Percentiles rank a stretch among this genome's conserved stretches.
phyloP scores from a whole-genome alignment of 2,797 vertebrate species.

The Rhynchotus rufescens region DNA sequence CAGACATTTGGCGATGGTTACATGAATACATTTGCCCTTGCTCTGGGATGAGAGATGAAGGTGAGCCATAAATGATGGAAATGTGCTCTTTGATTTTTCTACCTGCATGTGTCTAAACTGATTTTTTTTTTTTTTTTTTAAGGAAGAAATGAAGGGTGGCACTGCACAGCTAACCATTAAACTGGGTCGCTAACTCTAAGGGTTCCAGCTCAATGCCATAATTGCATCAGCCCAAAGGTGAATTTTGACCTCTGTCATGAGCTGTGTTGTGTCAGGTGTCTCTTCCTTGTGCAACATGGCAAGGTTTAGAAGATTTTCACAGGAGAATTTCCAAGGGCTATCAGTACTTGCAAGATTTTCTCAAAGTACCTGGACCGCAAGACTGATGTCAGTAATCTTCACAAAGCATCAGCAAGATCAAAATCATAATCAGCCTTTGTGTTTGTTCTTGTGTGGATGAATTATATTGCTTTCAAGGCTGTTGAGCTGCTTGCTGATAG shows the following conservation, averaged over 20 bases:
- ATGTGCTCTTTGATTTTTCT: neutral
- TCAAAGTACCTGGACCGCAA: neutral
- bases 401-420: neutral
- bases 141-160: neutral
- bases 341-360: neutral
- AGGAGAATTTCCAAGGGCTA: neutral
- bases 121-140: neutral
- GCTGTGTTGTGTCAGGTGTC: fast-evolving
- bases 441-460: neutral
- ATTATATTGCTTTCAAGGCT: neutral
- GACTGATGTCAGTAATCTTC: neutral
- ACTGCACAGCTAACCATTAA: neutral
- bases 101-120: neutral
- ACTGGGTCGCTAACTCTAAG: neutral
- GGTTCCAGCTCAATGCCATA: neutral
- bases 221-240: neutral
- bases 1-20: neutral
- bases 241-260: neutral
- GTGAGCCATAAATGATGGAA: neutral
- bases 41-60: neutral
- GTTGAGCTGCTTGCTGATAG: neutral
- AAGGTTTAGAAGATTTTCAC: neutral
- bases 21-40: neutral
- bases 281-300: neutral
- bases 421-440: neutral